Evolutionary conservation across 2,888 invertebrate species (phyloP), one percentile per base, ranked within the genome.

Genomic region (Pseudolycoriella hygida): DNA sequence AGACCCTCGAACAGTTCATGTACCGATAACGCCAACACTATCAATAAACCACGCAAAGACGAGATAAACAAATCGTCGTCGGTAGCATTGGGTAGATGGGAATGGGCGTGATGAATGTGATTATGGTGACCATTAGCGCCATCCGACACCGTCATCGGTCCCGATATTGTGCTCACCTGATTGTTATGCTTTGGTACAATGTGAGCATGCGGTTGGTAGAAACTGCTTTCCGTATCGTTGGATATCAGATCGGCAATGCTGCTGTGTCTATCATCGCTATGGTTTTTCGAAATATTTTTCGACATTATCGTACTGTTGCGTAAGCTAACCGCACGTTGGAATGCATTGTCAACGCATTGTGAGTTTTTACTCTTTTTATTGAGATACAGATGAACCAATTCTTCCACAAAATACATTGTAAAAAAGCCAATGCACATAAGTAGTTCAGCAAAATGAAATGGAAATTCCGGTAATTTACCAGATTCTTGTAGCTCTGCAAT

Each of bases 1-100:
- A 87, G 67, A 17, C 87, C 89, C 67, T 89, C 88, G 56, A 89
- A 86, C 1, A 87, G 67, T 57, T 88, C 88, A 58, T 89, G 89
- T 47, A 89, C 75, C 11, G 87, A 86, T 17, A 89, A 67, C 1
- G 88, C 89, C 40, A 87, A 65, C 1, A 89, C 84, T 43, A 88
- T 79, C 44, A 89, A 70, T 17, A 89, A 66, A 15, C 82, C 87
- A 49, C 81, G 73, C 42, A 85, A 64, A 0, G 64, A 64, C 2
- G 64, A 59, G 0, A 55, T 47, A 3, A 55, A 48, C 15, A 56
- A 50, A 4, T 40, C 41, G 11, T 50, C 41, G 3, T 60, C 57
- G 43, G 40, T 10, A 2, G 4, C 14, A 25, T 40, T 30, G 12
- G 40, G 20, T 20, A 44, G 12, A 44, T 62, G 62, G 2, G 57